phyloP scores from a whole-genome alignment of 2,797 vertebrate genomes.

The Spondyliosoma cantharus region DNA sequence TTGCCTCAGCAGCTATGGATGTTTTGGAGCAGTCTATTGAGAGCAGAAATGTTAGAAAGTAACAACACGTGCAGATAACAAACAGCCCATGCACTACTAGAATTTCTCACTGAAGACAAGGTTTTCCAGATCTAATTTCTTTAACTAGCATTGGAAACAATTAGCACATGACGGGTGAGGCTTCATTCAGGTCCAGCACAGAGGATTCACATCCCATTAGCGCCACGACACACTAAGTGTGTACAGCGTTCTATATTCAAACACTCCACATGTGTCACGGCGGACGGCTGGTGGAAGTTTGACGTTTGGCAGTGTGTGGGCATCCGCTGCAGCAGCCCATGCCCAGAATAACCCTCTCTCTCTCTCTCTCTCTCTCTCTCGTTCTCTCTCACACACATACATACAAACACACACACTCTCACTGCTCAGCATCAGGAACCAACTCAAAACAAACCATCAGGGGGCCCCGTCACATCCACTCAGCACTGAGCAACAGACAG shows the following conservation, averaged over 20 bases:
- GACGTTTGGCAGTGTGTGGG: slow-evolving; percentile 74
- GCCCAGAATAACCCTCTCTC: slow-evolving; percentile 73
- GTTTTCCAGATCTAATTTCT: slow-evolving; percentile 2
- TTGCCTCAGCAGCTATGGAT: neutral
- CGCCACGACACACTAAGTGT: slow-evolving; percentile 53
- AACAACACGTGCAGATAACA: slow-evolving; percentile 26
- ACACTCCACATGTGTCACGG: slow-evolving; percentile 65
- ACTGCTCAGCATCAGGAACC: slow-evolving; percentile 76
- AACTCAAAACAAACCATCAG: slow-evolving; percentile 85
- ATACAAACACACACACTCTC: slow-evolving; percentile 35
- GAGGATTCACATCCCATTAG: slow-evolving; percentile 64
- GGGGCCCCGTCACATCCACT: slow-evolving; percentile 79
- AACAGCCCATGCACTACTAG: neutral
- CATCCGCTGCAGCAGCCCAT: slow-evolving; percentile 72
- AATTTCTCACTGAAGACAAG: neutral
- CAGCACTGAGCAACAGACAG: slow-evolving; percentile 74
- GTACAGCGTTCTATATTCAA: slow-evolving; percentile 60
- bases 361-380: slow-evolving; percentile 31
- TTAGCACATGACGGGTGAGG: slow-evolving; percentile 60
- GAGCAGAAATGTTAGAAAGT: neutral
- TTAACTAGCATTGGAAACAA: slow-evolving; percentile 49
- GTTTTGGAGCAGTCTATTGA: neutral
- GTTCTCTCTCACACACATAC: slow-evolving; percentile 13
- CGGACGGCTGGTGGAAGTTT: slow-evolving; percentile 67
- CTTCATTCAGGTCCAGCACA: slow-evolving; percentile 24